Conservation (phyloP, 2,888 invertebrate species). For the Andrena chrysosceles region DNA sequence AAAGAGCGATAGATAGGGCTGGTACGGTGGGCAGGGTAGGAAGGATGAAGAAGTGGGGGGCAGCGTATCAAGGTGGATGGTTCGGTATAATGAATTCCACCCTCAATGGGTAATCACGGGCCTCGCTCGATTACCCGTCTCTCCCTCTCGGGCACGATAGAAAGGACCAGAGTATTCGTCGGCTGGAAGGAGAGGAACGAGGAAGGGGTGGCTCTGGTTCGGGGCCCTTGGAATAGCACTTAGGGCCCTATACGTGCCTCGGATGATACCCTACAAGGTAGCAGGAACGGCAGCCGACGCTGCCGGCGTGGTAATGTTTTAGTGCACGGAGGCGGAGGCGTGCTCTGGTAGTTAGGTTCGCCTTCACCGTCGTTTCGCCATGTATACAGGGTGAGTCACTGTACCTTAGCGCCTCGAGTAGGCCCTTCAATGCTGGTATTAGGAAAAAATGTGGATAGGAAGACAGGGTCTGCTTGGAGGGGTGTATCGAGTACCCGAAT, state of each 20-base stretch:
- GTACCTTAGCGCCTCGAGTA: conserved; percentile 2
- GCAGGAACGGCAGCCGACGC: conserved; percentile 74
- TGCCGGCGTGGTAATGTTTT: conserved; percentile 74
- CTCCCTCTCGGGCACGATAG: conserved; percentile 58
- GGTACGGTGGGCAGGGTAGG: conserved; percentile 8
- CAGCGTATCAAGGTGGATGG: conserved; percentile 72
- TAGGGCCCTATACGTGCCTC: conserved; percentile 77
- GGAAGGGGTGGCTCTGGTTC: conserved; percentile 67
- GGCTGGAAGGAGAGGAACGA: conserved; percentile 57
- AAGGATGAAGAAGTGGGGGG: conserved; percentile 27
- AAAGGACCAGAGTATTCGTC: conserved; percentile 23
- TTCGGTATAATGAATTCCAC: conserved; percentile 82
- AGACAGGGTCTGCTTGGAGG: no score
- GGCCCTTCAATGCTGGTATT: neutral
- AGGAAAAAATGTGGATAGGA: no score
- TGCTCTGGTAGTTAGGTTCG: conserved; percentile 75
- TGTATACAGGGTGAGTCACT: conserved; percentile 52
- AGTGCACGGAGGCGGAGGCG: conserved; percentile 75
- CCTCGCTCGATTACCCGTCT: conserved; percentile 70
- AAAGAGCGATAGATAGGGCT: neutral
- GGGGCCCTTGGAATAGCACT: conserved; percentile 74
- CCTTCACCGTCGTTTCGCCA: conserved; percentile 62
- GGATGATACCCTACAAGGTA: conserved; percentile 80
- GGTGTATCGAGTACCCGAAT: no score
- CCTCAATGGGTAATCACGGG: conserved; percentile 82